These are phyloP conservation scores for Drosophila arawakana DNA, from an alignment of 1,140 invertebrate genomes.

Conservation along the genomic window DNA sequence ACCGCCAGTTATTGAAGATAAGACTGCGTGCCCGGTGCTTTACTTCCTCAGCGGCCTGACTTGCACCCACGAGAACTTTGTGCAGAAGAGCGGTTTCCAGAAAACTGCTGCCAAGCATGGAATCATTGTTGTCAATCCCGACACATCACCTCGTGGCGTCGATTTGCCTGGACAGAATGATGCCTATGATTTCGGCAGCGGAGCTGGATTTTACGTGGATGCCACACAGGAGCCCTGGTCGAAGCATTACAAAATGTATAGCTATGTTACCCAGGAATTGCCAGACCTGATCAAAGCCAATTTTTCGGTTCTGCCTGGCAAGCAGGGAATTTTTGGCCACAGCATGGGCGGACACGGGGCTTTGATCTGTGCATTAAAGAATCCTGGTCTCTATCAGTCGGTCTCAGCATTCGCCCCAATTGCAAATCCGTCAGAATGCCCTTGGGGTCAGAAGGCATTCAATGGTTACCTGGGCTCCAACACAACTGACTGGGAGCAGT, in stretches of 20 bases:
- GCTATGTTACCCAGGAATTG: conserved; percentile 97
- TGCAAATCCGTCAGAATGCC: conserved; percentile 92
- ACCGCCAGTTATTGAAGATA: conserved; percentile 89
- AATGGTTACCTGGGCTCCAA: conserved; percentile 92
- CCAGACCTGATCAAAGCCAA: conserved; percentile 91
- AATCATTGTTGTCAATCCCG: conserved; percentile 93
- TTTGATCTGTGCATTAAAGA: conserved; percentile 95
- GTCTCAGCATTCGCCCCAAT: conserved; percentile 99
- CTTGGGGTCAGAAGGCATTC: conserved; percentile 96
- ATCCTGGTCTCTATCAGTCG: conserved; percentile 94
- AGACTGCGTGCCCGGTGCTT: conserved; percentile 90
- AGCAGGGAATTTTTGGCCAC: conserved; percentile 94
- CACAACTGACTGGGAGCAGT: conserved; percentile 91
- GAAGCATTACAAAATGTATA: conserved; percentile 98
- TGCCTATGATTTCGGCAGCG: conserved; percentile 96
- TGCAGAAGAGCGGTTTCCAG: conserved; percentile 97
- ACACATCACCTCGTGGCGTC: conserved; percentile 97
- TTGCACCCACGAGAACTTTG: conserved; percentile 98
- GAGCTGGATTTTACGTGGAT: conserved; percentile 98
- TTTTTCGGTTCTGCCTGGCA: conserved; percentile 88
- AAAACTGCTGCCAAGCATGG: conserved; percentile 90
- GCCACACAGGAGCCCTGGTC: conserved; percentile 96
- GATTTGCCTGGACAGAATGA: conserved; percentile 96
- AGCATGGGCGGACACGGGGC: conserved; percentile 99
- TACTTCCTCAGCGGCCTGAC: conserved; percentile 98